Conservation (phyloP, 2,888 invertebrate genomes). For the Perizoma affinitatum region DNA sequence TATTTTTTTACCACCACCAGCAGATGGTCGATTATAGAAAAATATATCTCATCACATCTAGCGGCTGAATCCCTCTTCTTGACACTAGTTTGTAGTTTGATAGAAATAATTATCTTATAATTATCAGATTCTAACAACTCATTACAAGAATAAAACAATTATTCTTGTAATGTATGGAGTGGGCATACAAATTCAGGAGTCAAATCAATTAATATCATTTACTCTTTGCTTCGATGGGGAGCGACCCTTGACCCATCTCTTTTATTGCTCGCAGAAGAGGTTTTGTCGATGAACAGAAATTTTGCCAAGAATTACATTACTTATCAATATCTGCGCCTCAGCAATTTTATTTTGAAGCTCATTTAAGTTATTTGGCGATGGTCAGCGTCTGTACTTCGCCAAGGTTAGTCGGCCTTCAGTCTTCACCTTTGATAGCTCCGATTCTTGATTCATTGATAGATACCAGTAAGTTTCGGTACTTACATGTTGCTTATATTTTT, state of each 20-base stretch:
- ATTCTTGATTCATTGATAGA: too few species aligned
- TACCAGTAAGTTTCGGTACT: slow-evolving; percentile 14
- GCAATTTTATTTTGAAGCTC: slow-evolving; percentile 1
- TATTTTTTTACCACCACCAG: slow-evolving; percentile 15
- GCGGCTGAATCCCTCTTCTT: slow-evolving; percentile 9
- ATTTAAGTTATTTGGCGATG: slow-evolving; percentile 3
- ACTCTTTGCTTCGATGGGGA: neutral
- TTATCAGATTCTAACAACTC: neutral
- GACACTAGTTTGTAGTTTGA: slow-evolving; percentile 3
- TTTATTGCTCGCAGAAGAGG: slow-evolving; percentile 1
- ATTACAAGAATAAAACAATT: neutral
- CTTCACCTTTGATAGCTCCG: slow-evolving; percentile 6
- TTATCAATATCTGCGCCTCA: slow-evolving; percentile 4
- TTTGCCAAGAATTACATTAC: slow-evolving; percentile 5
- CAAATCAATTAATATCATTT: neutral
- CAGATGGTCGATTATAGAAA: slow-evolving; percentile 28
- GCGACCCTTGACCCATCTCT: slow-evolving; percentile 11
- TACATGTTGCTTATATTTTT: slow-evolving; percentile 1
- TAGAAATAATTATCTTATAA: too few species aligned
- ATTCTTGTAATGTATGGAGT: too few species aligned
- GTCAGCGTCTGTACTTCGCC: neutral
- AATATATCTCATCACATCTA: slow-evolving; percentile 12
- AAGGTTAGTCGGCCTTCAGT: slow-evolving; percentile 5
- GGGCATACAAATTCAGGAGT: slow-evolving; percentile 11
- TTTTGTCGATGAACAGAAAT: neutral